Base-by-base conservation (phyloP, 2,113 vertebrate species). In the Prunella himalayana region DNA sequence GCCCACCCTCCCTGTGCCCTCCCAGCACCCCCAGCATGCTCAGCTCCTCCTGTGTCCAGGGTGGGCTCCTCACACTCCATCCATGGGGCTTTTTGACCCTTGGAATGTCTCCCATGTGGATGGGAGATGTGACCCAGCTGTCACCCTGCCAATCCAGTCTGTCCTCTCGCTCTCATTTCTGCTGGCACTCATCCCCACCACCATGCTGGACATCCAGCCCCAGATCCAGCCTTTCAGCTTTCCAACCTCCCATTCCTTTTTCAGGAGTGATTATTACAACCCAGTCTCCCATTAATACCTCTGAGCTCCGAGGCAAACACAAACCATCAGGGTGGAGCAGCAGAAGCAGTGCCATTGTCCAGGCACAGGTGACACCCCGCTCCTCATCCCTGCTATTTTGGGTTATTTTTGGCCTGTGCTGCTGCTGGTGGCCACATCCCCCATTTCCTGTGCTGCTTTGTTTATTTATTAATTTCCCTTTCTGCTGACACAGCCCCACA, bases 401-500 rank as follows among this genome's bases (percentile, higher is more conserved):
- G 83, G 72, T 77, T 78, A 60, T 86, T 86, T 78, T 44, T 10
- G 51, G 44, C 30, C 37, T 1, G 20, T 1, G 4, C 41, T 6
- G 15, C 53, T 4, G 1, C 15, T 8, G 9, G 22, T 0, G 5
- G 82, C 50, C 1, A 1, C 92, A 75, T 45, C 79, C 64, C 83
- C 25, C 80, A 56, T 88, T 95, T 96, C 94, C 82, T 90, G 81
- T 11, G 70, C 82, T 82, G 11, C 28, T 82, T 87, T 91, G 90
- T 93, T 96, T 94, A 90, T 96, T 96, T 96, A 91, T 96, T 94
- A 91, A 92, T 97, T 94, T 50, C 7, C 88, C 92, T 90, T 98
- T 98, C 97, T 98, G 98, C 98, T 98, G 98, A 98, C 96, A 70
- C 98, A 98, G 98, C 98, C 98, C 98, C 89, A 88, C 63, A 47